Conservation (phyloP, 2,888 invertebrate genomes). For the Tanytarsus gracilentus region DNA sequence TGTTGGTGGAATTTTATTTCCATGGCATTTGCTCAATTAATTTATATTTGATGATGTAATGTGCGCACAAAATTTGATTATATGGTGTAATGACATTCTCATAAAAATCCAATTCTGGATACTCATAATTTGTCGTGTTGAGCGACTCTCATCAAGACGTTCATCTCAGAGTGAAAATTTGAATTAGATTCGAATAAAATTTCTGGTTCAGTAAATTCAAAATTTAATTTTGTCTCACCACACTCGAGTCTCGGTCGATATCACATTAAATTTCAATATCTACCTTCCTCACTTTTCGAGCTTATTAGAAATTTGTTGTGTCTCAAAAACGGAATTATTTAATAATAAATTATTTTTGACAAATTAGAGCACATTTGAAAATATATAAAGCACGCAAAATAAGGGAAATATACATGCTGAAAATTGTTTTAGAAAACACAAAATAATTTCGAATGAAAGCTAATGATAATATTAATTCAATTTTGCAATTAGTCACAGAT, state of each 20-base stretch:
- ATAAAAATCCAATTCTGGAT: not conserved
- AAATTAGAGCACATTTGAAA: not conserved
- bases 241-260: too few relatives aligned
- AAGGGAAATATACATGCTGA: not conserved
- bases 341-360: slow-evolving; percentile 2
- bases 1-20: not conserved
- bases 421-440: not conserved
- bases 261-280: too few relatives aligned
- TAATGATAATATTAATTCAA: slow-evolving; percentile 24
- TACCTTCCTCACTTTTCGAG: not conserved
- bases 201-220: not conserved
- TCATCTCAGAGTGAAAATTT: not conserved
- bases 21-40: not conserved
- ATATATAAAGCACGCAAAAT: not conserved
- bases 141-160: not conserved
- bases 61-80: slow-evolving; percentile 25
- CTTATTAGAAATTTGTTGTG: not conserved
- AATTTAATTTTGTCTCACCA: slow-evolving; percentile 5
- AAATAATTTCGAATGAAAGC: not conserved
- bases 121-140: not conserved
- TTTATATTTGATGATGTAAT: too few relatives aligned
- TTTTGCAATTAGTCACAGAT: slow-evolving; percentile 26
- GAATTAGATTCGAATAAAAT: not conserved
- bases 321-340: slow-evolving; percentile 13
- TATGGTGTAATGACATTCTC: slow-evolving; percentile 22